These are phyloP conservation scores for Drosophila dunni DNA, from an alignment of 1,140 invertebrate species.

Conservation along the genomic window DNA sequence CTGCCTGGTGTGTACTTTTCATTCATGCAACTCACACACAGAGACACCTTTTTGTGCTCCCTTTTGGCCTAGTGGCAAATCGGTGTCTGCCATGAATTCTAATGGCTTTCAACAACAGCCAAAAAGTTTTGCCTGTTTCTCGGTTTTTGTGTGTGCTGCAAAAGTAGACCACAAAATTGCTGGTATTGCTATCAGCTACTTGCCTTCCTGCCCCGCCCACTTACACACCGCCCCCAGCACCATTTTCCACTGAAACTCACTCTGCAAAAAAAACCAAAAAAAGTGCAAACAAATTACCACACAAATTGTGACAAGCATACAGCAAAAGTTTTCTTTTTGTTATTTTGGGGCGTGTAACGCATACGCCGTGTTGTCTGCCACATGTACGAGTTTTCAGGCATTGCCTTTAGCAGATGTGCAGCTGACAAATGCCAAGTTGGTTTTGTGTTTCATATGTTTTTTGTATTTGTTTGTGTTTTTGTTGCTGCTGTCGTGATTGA, in stretches of 20 bases:
- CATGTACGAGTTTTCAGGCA: conserved; percentile 17
- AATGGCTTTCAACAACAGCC: conserved; percentile 34
- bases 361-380: conserved; percentile 39
- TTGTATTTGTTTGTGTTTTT: conserved; percentile 11
- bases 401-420: conserved; percentile 27
- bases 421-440: conserved; percentile 26
- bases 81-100: conserved; percentile 45
- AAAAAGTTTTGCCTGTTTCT: conserved; percentile 37
- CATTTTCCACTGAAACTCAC: background rate
- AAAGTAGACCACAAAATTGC: conserved; percentile 61
- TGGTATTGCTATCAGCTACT: conserved; percentile 31
- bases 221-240: background rate
- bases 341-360: conserved; percentile 12
- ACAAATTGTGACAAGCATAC: conserved; percentile 48
- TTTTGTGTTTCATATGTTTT: conserved; percentile 17
- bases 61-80: conserved; percentile 2
- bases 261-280: conserved; percentile 9
- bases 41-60: conserved; percentile 18
- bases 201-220: background rate
- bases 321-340: conserved; percentile 21
- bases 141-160: conserved; percentile 31
- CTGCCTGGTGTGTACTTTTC: background rate
- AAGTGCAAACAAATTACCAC: conserved; percentile 51
- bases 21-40: conserved; percentile 12
- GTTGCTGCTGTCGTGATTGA: conserved; percentile 30